Base-by-base conservation (phyloP, 2,797 vertebrate species). In the Pseudomugil tenellus region DNA sequence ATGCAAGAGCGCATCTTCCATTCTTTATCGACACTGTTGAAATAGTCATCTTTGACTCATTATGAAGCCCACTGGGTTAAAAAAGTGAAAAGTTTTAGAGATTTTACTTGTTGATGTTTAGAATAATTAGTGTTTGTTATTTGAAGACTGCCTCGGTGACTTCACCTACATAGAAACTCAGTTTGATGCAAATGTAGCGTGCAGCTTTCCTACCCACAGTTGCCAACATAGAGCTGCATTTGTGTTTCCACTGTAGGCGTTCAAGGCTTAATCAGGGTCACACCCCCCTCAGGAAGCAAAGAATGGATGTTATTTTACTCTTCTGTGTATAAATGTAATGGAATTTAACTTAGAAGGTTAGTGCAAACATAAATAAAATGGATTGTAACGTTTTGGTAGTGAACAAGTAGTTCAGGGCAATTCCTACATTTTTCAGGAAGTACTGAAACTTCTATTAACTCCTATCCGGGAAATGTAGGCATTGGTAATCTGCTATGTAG, bases 161-260 rank as follows among this genome's bases (percentile, higher is more conserved):
- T 71, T 78, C 53, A 74, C 21, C 31, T 67, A 76, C 51, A 57
- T 73, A 55, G 49, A 67, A 72, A 74, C 51, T 74, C 71, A 78
- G 87, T 67, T 69, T 60, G 37, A 87, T 84, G 82, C 79, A 85
- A 85, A 81, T 80, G 58, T 51, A 26, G 37, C 2, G 11, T 55
- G 31, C 76, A 28, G 64, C 72, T 61, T 65, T 73, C 49, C 66
- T 56, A 85, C 83, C 79, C 68, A 76, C 83, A 73, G 72, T 43
- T 57, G 26, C 61, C 32, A 57, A 37, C 68, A 84, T 54, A 83
- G 76, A 81, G 79, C 79, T 25, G 70, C 65, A 23, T 61, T 87
- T 86, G 79, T 85, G 77, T 87, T 87, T 79, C 73, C 77, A 74
- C 54, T 73, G 86, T 76, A 66, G 78, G 81, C 67, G 64, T 76